Conservation (phyloP, 2,113 vertebrate species). For the Galbula dea region DNA sequence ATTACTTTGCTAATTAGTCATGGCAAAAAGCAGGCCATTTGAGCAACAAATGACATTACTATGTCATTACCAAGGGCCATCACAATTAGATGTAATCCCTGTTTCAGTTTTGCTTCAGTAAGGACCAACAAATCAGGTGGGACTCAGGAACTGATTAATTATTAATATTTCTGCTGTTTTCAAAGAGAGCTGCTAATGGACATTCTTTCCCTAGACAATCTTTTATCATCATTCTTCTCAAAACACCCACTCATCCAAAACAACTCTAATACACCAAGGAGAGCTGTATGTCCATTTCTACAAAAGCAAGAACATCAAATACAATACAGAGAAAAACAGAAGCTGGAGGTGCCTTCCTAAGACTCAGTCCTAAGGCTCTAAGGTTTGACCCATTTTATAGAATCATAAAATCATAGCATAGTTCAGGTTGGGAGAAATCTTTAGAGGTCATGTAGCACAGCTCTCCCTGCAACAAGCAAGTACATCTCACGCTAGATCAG, state of each 20-base stretch:
- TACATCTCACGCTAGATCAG: no score
- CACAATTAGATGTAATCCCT: not conserved
- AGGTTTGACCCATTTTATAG: not conserved
- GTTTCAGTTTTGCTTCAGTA: not conserved
- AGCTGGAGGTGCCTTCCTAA: not conserved
- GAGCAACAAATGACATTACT: slow-evolving; percentile 48
- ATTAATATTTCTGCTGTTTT: not conserved
- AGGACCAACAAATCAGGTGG: not conserved
- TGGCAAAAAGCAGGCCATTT: slow-evolving; percentile 30
- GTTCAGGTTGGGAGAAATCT: not conserved
- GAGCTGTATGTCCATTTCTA: not conserved
- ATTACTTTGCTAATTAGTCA: slow-evolving; percentile 57
- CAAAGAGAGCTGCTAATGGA: not conserved
- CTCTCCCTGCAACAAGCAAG: no score
- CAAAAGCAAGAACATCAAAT: not conserved
- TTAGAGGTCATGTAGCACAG: not conserved
- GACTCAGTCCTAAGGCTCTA: not conserved
- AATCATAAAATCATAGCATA: not conserved
- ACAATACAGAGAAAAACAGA: not conserved
- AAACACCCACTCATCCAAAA: not conserved
- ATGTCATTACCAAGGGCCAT: not conserved
- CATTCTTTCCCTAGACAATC: not conserved
- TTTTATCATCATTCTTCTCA: not conserved
- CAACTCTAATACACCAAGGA: not conserved
- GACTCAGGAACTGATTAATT: not conserved